phyloP scores from a whole-genome alignment of 2,113 vertebrate species.

The Cavia porcellus region DNA sequence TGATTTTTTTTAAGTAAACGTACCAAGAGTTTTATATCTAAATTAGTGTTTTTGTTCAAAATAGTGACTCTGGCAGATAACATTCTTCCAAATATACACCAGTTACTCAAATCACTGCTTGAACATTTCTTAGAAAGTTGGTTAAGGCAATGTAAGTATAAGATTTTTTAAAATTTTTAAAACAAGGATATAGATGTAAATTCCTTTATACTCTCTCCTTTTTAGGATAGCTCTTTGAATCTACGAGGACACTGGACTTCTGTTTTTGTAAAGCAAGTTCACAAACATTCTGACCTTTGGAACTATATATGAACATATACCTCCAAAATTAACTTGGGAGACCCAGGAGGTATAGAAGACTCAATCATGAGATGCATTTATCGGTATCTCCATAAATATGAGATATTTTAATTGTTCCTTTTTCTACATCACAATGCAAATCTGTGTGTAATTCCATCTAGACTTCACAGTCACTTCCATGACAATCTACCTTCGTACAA shows the following conservation, averaged over 20 bases:
- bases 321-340: background rate
- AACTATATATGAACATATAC: background rate
- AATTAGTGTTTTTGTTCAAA: constrained; percentile 62
- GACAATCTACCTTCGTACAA: background rate
- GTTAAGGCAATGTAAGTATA: background rate
- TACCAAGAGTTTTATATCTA: constrained; percentile 21
- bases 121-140: background rate
- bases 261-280: constrained; percentile 1
- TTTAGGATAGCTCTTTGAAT: background rate
- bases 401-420: background rate
- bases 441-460: background rate
- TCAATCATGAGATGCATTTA: background rate
- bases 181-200: background rate
- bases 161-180: background rate
- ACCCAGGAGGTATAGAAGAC: background rate
- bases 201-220: background rate
- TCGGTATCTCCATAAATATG: background rate
- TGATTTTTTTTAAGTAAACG: constrained; percentile 46
- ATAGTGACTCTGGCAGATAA: constrained; percentile 11
- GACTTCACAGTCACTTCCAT: background rate
- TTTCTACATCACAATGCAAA: background rate
- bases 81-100: background rate
- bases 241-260: background rate
- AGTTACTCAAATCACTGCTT: background rate
- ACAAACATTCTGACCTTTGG: background rate